Conservation (phyloP, 1,140 invertebrate species). For the Potamilus streckersoni region DNA sequence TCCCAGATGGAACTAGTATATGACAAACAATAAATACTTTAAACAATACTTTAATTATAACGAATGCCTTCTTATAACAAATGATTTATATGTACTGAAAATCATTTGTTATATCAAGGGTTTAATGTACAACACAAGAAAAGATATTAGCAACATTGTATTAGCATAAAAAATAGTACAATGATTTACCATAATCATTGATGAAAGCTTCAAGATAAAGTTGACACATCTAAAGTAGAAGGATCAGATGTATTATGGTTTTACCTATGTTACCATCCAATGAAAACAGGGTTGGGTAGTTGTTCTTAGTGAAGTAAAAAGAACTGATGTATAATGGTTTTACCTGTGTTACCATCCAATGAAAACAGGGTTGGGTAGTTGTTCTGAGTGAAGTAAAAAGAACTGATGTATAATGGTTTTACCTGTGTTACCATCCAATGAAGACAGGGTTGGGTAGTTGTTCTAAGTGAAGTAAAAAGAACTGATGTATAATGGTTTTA, state of each 20-base stretch:
- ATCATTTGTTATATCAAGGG: too few species aligned
- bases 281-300: slow-evolving; percentile 36
- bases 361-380: slow-evolving; percentile 37
- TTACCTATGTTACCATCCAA: slow-evolving; percentile 38
- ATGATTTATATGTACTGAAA: too few species aligned
- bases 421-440: slow-evolving; percentile 37
- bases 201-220: too few species aligned
- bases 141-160: too few species aligned
- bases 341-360: slow-evolving; percentile 38
- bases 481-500: slow-evolving; percentile 4
- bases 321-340: not conserved
- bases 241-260: not conserved
- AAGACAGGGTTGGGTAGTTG: slow-evolving; percentile 35
- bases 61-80: too few species aligned
- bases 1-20: too few species aligned
- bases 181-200: too few species aligned
- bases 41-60: too few species aligned
- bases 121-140: too few species aligned
- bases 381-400: slow-evolving; percentile 25
- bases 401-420: not conserved
- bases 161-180: too few species aligned
- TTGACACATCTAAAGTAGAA: not conserved
- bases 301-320: slow-evolving; percentile 25
- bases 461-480: slow-evolving; percentile 25
- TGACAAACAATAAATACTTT: too few species aligned